Evolutionary conservation across 2,797 vertebrate genomes (phyloP).

Genomic region (Moxostoma hubbsi): DNA sequence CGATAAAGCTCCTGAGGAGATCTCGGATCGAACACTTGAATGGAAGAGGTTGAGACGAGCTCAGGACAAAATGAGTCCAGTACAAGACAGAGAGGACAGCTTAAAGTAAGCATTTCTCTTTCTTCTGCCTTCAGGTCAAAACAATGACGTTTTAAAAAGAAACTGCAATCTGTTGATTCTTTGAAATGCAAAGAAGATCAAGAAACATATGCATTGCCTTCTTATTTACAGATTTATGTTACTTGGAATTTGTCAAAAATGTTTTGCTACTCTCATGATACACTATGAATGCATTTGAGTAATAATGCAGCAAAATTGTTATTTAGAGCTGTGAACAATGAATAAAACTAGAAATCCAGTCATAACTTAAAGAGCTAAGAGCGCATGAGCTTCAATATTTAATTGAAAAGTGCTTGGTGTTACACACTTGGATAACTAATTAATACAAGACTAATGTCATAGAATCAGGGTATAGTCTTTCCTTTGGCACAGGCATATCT

Average conservation of each 20-base stretch:
- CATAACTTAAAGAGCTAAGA: background rate
- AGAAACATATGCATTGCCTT: background rate
- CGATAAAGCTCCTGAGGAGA: slow-evolving; percentile 19
- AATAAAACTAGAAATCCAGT: background rate
- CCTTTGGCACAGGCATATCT: slow-evolving; percentile 58
- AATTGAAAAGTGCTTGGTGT: slow-evolving; percentile 25
- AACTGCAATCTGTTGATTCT: background rate
- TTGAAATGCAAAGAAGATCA: background rate
- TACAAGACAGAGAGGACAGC: slow-evolving; percentile 32
- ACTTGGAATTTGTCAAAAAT: background rate
- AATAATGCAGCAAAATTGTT: background rate
- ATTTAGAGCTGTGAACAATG: background rate
- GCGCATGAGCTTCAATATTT: slow-evolving; percentile 6
- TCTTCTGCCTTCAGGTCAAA: background rate
- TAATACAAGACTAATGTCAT: slow-evolving; percentile 57
- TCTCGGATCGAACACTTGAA: background rate
- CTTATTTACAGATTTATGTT: background rate
- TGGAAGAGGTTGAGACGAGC: slow-evolving; percentile 27
- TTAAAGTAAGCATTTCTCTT: slow-evolving; percentile 42
- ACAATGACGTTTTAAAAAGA: background rate
- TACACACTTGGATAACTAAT: slow-evolving; percentile 54
- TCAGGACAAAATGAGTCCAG: slow-evolving; percentile 39
- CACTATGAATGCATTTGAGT: background rate
- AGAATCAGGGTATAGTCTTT: slow-evolving; percentile 64
- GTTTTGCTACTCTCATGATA: background rate